Percentiles rank a stretch among this genome's conserved stretches.
Conservation (phyloP, 2,113 vertebrate species). For the Gopherus evgoodei region DNA sequence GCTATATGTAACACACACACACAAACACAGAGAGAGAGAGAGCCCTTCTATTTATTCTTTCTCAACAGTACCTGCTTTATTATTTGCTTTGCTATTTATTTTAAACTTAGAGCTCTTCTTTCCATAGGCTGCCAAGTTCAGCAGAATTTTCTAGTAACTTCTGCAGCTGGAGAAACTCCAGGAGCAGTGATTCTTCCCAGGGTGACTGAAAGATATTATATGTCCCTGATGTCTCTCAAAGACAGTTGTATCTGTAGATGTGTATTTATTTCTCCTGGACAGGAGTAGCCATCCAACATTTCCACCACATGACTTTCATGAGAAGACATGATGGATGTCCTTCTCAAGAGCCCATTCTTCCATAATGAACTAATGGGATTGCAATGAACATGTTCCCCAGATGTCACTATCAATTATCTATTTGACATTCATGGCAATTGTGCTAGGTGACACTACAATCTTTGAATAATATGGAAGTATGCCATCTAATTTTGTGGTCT, state of each 20-base stretch:
- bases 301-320: slow-evolving; percentile 63
- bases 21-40: no score
- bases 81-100: background rate
- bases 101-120: background rate
- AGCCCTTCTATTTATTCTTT: background rate
- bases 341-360: slow-evolving; percentile 39
- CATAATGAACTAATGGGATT: slow-evolving; percentile 26
- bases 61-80: background rate
- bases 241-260: slow-evolving; percentile 41
- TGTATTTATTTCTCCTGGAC: slow-evolving; percentile 53
- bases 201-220: slow-evolving; percentile 56
- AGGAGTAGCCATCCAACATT: slow-evolving; percentile 35
- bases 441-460: background rate
- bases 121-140: background rate
- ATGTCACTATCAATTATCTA: slow-evolving; percentile 13
- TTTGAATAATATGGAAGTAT: background rate
- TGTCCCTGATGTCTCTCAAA: slow-evolving; percentile 40
- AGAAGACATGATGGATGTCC: slow-evolving; percentile 65
- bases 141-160: slow-evolving; percentile 32
- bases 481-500: background rate
- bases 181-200: background rate
- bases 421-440: background rate
- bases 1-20: no score
- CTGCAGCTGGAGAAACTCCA: slow-evolving; percentile 3
- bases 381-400: slow-evolving; percentile 29